Evolutionary conservation across 2,797 vertebrate species (phyloP), one percentile per base, ranked within the genome.

Genomic region (Rhinichthys osculus): DNA sequence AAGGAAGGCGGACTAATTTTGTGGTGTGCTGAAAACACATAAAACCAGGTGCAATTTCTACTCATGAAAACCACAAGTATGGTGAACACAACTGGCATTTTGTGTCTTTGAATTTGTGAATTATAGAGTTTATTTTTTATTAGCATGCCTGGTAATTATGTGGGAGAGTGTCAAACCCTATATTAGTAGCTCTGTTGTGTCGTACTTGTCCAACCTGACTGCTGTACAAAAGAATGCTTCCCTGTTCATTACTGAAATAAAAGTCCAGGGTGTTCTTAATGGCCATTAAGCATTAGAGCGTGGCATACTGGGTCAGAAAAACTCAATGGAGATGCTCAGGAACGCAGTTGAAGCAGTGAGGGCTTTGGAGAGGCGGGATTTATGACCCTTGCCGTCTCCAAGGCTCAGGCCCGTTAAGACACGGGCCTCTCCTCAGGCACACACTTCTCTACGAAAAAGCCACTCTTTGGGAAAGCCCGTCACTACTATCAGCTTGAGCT

Each of bases 391-490:
- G 54, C 69, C 88, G 88, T 93, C 93, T 92, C 91, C 84, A 79
- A 91, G 92, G 90, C 92, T 89, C 87, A 30, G 14, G 90, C 81
- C 90, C 87, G 91, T 94, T 93, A 95, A 95, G 92, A 91, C 89
- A 82, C 76, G 91, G 90, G 90, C 91, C 91, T 89, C 87, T 91
- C 88, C 88, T 83, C 73, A 78, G 89, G 90, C 92, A 94, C 90
- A 64, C 77, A 91, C 90, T 91, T 86, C 92, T 91, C 88, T 86
- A 77, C 80, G 90, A 92, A 93, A 95, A 94, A 92, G 90, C 89
- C 88, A 90, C 90, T 59, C 90, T 86, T 88, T 91, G 91, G 91
- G 93, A 94, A 94, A 92, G 71, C 89, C 89, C 19, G 77, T 90
- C 67, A 80, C 87, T n/a, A 52, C 89, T 85, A 91, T 88, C 84